Conservation (phyloP, 2,797 vertebrate species). For the Chaunax sp. region DNA sequence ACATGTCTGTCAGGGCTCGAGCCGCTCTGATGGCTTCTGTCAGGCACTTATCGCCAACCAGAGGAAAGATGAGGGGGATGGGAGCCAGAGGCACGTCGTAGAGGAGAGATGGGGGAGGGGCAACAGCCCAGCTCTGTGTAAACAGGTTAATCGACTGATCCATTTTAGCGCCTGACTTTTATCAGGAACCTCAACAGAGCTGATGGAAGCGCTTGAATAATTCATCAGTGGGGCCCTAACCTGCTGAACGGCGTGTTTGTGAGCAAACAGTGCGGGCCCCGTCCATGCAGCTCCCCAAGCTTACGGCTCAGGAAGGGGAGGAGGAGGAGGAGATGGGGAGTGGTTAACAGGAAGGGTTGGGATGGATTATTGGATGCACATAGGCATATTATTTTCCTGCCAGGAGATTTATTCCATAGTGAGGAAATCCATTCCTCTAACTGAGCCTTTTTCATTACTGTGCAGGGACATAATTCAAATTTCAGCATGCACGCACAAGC, state of each 20-base stretch:
- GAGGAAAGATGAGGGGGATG: conserved; percentile 55
- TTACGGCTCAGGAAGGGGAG: conserved; percentile 51
- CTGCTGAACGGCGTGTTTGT: conserved; percentile 83
- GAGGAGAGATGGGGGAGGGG: conserved; percentile 59
- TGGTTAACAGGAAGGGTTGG: conserved; percentile 79
- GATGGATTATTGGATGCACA: conserved; percentile 82
- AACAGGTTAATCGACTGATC: conserved; percentile 96
- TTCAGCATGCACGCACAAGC: conserved; percentile 56
- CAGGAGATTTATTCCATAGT: conserved; percentile 79
- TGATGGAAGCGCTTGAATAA: conserved; percentile 91
- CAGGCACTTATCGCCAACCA: conserved; percentile 84
- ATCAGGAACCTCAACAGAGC: conserved; percentile 90
- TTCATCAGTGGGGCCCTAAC: conserved; percentile 91
- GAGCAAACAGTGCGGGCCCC: conserved; percentile 83
- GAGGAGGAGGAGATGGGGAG: conserved; percentile 63
- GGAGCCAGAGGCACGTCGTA: conserved; percentile 44
- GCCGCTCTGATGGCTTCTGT: conserved; percentile 83
- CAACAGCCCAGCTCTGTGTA: conserved; percentile 87
- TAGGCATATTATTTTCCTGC: conserved; percentile 81
- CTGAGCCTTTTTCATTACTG: conserved; percentile 73
- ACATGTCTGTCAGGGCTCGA: conserved; percentile 80
- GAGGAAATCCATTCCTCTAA: conserved; percentile 78
- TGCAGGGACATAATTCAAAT: conserved; percentile 70
- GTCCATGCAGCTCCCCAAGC: conserved; percentile 62
- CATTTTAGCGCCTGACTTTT: conserved; percentile 92